Evolutionary conservation across 2,888 invertebrate species (phyloP).

Genomic region (Napeogenes inachia): DNA sequence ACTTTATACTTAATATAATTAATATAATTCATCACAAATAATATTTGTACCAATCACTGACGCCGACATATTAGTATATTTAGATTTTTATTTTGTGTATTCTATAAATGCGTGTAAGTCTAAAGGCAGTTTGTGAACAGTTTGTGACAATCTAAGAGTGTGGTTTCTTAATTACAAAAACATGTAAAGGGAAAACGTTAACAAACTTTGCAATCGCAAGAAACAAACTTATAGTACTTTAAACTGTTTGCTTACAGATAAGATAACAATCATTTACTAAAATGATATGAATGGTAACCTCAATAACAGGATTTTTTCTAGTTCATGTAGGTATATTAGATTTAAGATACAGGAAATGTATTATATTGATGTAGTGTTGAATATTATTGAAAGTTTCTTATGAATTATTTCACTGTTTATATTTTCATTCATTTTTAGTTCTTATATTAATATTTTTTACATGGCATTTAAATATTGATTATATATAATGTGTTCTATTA

Average conservation of each 20-base stretch:
- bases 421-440: too few species aligned
- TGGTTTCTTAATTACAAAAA: constrained; percentile 7
- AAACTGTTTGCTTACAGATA: constrained; percentile 27
- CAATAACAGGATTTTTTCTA: not conserved
- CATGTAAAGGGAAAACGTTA: constrained; percentile 22
- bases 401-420: too few species aligned
- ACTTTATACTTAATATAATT: constrained; percentile 27
- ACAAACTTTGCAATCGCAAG: constrained; percentile 29
- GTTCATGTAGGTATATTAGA: too few species aligned
- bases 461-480: too few species aligned
- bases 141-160: constrained; percentile 39
- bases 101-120: constrained; percentile 38
- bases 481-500: too few species aligned
- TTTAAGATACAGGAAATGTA: too few species aligned
- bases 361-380: too few species aligned
- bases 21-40: constrained; percentile 28
- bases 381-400: too few species aligned
- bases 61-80: constrained; percentile 32
- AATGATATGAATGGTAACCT: constrained; percentile 28
- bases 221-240: constrained; percentile 30
- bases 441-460: too few species aligned
- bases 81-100: constrained; percentile 21
- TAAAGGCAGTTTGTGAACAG: constrained; percentile 52
- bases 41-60: constrained; percentile 52
- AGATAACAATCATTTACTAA: constrained; percentile 29